Conservation (phyloP, 2,113 vertebrate species). For the Toxostoma redivivum region DNA sequence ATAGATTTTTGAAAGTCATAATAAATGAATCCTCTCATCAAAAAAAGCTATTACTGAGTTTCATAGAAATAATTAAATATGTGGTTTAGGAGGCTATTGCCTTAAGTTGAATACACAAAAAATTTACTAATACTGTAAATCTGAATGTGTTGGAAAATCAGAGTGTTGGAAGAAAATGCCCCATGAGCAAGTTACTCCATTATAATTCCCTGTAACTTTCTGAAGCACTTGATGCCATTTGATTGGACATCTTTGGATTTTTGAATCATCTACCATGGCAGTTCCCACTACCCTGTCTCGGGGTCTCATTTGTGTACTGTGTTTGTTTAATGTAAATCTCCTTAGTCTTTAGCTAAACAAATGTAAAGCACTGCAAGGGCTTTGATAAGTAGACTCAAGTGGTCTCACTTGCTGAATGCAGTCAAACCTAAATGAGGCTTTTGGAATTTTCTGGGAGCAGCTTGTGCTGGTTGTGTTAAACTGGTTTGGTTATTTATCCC, state of each 20-base stretch:
- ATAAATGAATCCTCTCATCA: background rate
- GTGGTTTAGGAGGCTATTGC: background rate
- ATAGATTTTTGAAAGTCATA: background rate
- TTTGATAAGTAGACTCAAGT: background rate
- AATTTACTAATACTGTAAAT: background rate
- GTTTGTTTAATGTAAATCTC: background rate
- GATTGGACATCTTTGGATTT: background rate
- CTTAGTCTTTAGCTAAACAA: background rate
- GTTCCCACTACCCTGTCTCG: background rate
- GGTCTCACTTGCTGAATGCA: background rate
- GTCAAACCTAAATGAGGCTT: background rate
- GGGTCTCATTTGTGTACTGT: background rate
- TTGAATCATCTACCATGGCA: background rate
- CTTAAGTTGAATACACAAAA: background rate
- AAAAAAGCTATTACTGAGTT: background rate
- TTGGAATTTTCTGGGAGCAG: background rate
- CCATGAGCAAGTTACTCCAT: background rate
- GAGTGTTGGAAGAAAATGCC: background rate
- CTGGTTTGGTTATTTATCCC: background rate
- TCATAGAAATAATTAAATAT: background rate
- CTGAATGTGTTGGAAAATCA: background rate
- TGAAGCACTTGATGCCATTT: background rate
- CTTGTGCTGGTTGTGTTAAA: background rate
- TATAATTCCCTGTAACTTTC: background rate
- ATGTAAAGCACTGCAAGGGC: background rate